A percentile compares a stretch with the other conserved stretches of the same genome.
Evolutionary conservation across 1,140 invertebrate genomes (phyloP).

Genomic region (Amphibalanus amphitrite): DNA sequence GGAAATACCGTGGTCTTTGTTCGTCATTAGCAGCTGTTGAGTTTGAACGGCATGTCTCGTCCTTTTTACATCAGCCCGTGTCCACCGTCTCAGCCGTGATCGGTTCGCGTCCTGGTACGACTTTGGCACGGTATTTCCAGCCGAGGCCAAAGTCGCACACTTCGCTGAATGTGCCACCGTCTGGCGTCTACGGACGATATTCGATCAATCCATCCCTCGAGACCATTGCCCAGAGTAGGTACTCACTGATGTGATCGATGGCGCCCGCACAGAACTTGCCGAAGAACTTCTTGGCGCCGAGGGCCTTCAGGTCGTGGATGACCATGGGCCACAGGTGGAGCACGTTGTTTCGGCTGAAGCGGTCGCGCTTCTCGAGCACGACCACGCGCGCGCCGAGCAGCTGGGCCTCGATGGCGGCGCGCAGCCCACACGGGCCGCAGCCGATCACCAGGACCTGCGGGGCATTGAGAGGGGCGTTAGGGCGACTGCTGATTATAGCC

Average conservation of each 20-base stretch:
- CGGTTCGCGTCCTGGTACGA: too few species aligned
- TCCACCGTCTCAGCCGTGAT: too few species aligned
- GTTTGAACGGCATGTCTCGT: too few species aligned
- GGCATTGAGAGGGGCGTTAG: not conserved
- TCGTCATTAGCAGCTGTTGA: too few species aligned
- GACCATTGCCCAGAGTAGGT: not conserved
- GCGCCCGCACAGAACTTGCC: constrained; percentile 97
- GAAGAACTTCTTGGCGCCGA: constrained; percentile 97
- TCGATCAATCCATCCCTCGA: too few species aligned
- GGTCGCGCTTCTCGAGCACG: constrained; percentile 77
- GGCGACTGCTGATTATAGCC: not conserved
- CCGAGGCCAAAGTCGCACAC: too few species aligned
- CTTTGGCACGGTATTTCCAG: too few species aligned
- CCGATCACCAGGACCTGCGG: constrained; percentile 71
- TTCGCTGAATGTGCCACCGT: too few species aligned
- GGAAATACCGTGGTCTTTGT: too few species aligned
- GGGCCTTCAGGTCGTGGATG: constrained; percentile 78
- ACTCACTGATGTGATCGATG: constrained; percentile 88
- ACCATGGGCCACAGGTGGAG: constrained; percentile 98
- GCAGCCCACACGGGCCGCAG: constrained; percentile 82
- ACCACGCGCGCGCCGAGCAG: constrained; percentile 88
- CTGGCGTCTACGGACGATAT: too few species aligned
- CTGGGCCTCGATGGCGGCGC: constrained; percentile 90
- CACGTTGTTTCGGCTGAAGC: constrained; percentile 92
- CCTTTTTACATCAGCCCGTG: too few species aligned